These are phyloP conservation scores for Halictus quadricinctus DNA, from an alignment of 2,888 invertebrate species.

Conservation along the genomic window DNA sequence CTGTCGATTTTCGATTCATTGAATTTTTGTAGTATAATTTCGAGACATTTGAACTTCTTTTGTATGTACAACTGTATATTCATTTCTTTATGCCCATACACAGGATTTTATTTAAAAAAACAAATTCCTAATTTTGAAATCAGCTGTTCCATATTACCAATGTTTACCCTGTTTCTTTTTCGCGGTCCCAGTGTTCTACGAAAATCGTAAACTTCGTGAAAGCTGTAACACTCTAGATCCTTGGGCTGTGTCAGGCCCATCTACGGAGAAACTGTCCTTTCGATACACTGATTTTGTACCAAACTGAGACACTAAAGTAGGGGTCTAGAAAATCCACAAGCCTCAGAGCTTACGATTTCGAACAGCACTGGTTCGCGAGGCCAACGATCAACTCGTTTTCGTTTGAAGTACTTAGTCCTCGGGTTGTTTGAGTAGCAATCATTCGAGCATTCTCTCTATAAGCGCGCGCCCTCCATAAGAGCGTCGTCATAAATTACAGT, in stretches of 20 bases:
- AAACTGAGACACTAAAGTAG: not conserved
- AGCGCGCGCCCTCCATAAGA: not conserved
- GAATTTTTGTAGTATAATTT: too few species aligned
- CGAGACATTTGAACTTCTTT: not conserved
- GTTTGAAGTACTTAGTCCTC: not conserved
- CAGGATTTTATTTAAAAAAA: too few species aligned
- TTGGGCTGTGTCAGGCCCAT: not conserved
- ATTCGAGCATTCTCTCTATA: not conserved
- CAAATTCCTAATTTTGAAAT: too few species aligned
- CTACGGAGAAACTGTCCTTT: not conserved
- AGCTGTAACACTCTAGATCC: too few species aligned
- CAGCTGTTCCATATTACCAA: too few species aligned
- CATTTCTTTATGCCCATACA: too few species aligned
- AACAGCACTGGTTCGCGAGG: not conserved
- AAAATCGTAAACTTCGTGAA: too few species aligned
- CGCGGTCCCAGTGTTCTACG: too few species aligned
- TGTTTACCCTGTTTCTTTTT: too few species aligned
- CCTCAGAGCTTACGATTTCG: not conserved
- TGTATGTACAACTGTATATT: too few species aligned
- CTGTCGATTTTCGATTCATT: too few species aligned
- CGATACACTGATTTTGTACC: not conserved
- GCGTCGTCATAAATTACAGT: not conserved
- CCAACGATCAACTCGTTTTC: not conserved
- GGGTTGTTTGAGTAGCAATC: not conserved
- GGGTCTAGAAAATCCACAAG: not conserved